These are phyloP conservation scores for Cephus rjabovi DNA, from an alignment of 2,888 invertebrate species.

Conservation along the genomic window DNA sequence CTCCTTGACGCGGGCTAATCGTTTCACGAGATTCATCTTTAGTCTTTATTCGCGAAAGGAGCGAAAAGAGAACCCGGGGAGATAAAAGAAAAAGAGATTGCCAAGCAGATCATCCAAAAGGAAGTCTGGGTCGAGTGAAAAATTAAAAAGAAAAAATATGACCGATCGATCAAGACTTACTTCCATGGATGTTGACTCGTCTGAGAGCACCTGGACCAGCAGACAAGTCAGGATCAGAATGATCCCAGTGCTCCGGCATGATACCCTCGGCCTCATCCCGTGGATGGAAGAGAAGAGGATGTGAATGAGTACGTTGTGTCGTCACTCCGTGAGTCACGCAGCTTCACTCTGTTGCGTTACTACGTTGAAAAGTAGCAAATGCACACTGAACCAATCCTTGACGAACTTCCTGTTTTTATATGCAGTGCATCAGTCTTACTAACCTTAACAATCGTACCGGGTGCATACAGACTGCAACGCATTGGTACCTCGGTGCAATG, in stretches of 20 bases:
- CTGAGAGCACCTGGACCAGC: background rate
- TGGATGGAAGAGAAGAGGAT: background rate
- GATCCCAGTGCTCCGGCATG: background rate
- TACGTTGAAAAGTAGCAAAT: constrained; percentile 3
- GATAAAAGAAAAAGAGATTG: background rate
- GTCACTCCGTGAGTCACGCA: background rate
- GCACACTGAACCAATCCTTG: constrained; percentile 10
- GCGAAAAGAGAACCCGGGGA: background rate
- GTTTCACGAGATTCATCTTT: background rate
- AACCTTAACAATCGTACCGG: background rate
- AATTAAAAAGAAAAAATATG: too few relatives aligned
- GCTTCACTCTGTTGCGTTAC: background rate
- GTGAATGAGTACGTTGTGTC: background rate
- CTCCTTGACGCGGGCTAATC: background rate
- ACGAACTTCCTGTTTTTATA: constrained; percentile 15
- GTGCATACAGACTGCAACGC: background rate
- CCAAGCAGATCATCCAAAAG: background rate
- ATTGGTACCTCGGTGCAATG: background rate
- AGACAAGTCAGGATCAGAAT: background rate
- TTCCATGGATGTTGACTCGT: background rate
- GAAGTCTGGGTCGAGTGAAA: too few relatives aligned
- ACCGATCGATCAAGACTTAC: background rate
- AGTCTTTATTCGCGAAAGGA: background rate
- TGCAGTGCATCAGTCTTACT: background rate
- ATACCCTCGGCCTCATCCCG: background rate